Base-by-base conservation (phyloP, 2,797 vertebrate genomes). In the Limosa lapponica region DNA sequence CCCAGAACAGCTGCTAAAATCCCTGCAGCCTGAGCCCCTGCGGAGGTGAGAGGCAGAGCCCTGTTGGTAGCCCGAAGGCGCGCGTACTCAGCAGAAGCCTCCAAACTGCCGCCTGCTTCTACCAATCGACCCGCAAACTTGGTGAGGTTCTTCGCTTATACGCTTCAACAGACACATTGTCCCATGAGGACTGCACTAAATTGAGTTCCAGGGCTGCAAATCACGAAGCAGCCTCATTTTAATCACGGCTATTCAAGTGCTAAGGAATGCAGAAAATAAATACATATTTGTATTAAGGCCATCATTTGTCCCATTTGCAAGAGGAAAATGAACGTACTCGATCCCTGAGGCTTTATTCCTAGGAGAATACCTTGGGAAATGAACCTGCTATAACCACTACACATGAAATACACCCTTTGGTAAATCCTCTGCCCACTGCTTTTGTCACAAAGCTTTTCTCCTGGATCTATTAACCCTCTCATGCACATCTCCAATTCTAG, bases 241-340 rank as follows among this genome's bases (percentile, higher is more conserved):
- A 86, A 92, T 85, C 65, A 74, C 11, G 87, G 77, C 87, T 90
- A 71, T 85, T 91, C 74, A 82, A 94, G 87, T 84, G 90, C 92
- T 90, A 83, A 94, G 93, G 92, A 96, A 96, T 71, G 83, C 74
- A 85, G 62, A 82, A 79, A 92, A 65, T 85, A 95, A 96, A 96
- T 90, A 93, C 74, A 59, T 90, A 82, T 82, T 95, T 96, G 80
- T 69, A 89, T 95, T 89, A 14, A 87, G 73, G 62, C 70, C 81
- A 78, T 77, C 27, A 6, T 61, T 93, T 81, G 83, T 61, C 61
- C 55, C 72, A 64, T 87, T 83, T 96, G 81, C 81, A 75, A 70
- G 80, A 79, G 88, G 74, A 82, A 93, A 95, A 89, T 24, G 44
- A 94, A 96, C 0, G 0, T 10, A 13, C 10, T 83, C 37, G 8